These are phyloP conservation scores for Centropristis striata DNA, from an alignment of 2,113 vertebrate genomes.

Conservation along the genomic window DNA sequence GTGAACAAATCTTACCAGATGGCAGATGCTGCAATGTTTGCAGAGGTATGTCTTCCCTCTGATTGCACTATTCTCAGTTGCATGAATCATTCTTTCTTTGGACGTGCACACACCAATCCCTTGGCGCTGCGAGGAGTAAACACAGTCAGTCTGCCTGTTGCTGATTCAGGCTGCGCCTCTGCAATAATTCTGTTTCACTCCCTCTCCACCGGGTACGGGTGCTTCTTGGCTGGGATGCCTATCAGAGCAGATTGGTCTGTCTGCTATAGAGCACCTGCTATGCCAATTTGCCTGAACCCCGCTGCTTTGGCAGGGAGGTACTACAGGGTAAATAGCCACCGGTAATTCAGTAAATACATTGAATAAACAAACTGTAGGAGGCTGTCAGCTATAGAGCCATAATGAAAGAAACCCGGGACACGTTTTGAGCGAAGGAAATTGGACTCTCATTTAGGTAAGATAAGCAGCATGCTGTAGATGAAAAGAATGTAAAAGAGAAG, in stretches of 20 bases:
- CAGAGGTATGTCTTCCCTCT: constrained; percentile 83
- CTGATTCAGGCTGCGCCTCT: constrained; percentile 22
- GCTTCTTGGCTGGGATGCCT: constrained; percentile 41
- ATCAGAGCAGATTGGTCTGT: constrained; percentile 64
- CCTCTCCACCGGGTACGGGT: constrained; percentile 23
- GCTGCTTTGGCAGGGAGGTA: constrained; percentile 60
- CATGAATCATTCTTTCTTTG: constrained; percentile 8
- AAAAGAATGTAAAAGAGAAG: constrained; percentile 23
- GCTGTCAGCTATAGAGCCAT: constrained; percentile 48
- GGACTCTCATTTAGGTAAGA: constrained; percentile 35
- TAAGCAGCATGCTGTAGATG: constrained; percentile 25
- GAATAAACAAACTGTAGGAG: constrained; percentile 71
- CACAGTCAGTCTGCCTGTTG: constrained; percentile 3
- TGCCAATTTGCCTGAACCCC: constrained; percentile 65
- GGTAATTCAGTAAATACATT: constrained; percentile 73
- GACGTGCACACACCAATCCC: not conserved
- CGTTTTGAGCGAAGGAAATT: constrained; percentile 49
- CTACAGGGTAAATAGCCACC: constrained; percentile 67
- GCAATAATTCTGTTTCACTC: constrained; percentile 31
- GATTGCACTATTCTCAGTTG: not conserved
- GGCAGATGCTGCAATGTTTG: constrained; percentile 96
- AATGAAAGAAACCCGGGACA: constrained; percentile 41
- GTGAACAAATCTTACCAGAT: constrained; percentile 91
- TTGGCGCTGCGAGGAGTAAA: constrained; percentile 20
- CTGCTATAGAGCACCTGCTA: constrained; percentile 56